A percentile compares a stretch with the other conserved stretches of the same genome.
Conservation (phyloP, 2,888 invertebrate species). For the Plutella xylostella region DNA sequence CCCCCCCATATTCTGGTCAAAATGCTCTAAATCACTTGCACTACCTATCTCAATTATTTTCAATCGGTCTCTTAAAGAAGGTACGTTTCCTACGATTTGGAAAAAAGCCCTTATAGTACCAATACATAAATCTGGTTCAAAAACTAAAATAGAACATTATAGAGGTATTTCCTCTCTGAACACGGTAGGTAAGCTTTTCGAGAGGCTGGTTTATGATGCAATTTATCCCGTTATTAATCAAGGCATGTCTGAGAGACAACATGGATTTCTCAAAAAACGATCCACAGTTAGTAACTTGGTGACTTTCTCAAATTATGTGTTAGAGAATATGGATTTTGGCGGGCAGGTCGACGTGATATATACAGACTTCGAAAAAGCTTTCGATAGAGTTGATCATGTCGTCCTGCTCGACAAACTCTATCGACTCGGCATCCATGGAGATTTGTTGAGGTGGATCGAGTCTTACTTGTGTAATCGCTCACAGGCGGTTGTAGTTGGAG, state of each 20-base stretch:
- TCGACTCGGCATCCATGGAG: too few relatives aligned
- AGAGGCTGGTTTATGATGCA: background rate
- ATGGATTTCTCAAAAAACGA: background rate
- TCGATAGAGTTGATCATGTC: slow-evolving; percentile 3
- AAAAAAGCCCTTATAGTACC: background rate
- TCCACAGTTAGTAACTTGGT: background rate
- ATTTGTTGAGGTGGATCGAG: too few relatives aligned
- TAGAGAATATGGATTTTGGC: background rate
- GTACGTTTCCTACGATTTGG: background rate
- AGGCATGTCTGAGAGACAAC: background rate
- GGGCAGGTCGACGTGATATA: slow-evolving; percentile 1
- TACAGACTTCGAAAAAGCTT: slow-evolving; percentile 3
- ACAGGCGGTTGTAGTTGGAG: too few relatives aligned
- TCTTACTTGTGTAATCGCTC: too few relatives aligned
- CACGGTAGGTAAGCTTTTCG: background rate
- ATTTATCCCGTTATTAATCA: background rate
- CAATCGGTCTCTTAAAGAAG: background rate
- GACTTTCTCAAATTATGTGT: background rate
- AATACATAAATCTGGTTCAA: slow-evolving; percentile 1
- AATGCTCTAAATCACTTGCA: too few relatives aligned
- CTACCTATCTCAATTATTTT: too few relatives aligned
- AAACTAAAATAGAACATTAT: background rate
- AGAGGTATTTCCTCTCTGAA: background rate
- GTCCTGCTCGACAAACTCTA: slow-evolving; percentile 1
- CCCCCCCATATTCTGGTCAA: too few relatives aligned